Evolutionary conservation across 2,113 vertebrate genomes (phyloP).

Genomic region (Falco punctatus): DNA sequence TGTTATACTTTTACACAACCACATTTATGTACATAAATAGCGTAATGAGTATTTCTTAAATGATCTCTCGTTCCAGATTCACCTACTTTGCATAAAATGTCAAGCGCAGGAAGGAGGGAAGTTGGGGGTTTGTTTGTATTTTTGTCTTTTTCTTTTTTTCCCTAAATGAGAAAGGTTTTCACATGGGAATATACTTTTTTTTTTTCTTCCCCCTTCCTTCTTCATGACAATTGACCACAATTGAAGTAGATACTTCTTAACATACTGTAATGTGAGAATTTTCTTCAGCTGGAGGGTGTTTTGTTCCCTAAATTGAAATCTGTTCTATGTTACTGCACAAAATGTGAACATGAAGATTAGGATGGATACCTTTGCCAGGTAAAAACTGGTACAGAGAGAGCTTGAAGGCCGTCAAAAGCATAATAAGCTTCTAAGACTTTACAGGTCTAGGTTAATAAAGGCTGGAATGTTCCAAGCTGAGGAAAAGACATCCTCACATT

Average conservation of each 20-base stretch:
- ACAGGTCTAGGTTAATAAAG: neutral
- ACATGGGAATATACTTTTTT: constrained; percentile 71
- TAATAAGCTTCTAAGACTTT: neutral
- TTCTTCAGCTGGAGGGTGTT: constrained; percentile 81
- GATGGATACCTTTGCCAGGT: constrained; percentile 51
- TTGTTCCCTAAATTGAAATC: constrained; percentile 80
- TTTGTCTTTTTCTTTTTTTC: neutral
- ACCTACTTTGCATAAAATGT: constrained; percentile 77
- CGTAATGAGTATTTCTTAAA: constrained; percentile 82
- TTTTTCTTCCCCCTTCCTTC: neutral
- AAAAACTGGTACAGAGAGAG: neutral
- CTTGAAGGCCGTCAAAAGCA: neutral
- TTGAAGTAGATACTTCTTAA: constrained; percentile 79
- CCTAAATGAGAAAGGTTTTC: constrained; percentile 63
- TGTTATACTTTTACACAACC: constrained; percentile 80
- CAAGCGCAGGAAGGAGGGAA: constrained; percentile 39
- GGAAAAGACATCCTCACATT: neutral
- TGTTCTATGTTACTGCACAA: constrained; percentile 61
- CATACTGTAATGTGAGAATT: constrained; percentile 83
- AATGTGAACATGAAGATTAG: constrained; percentile 8
- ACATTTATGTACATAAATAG: constrained; percentile 81
- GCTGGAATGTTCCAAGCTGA: neutral
- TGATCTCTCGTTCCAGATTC: constrained; percentile 76
- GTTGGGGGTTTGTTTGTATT: neutral
- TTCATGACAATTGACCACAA: constrained; percentile 81